Conservation (phyloP, 2,888 invertebrate genomes). For the Ametastegia equiseti region DNA sequence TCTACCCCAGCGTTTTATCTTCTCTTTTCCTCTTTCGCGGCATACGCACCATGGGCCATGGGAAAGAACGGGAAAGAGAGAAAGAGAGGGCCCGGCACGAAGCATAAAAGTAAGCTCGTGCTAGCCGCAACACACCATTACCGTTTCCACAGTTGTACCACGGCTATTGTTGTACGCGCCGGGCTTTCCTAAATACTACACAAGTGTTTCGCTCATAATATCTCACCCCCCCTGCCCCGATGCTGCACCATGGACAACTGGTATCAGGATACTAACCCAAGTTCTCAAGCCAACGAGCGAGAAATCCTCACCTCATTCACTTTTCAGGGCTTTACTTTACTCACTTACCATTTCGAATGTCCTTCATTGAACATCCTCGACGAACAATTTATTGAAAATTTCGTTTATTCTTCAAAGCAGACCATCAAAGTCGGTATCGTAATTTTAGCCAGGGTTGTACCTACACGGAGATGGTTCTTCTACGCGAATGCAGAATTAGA, state of each 20-base stretch:
- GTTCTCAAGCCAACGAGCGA: not conserved
- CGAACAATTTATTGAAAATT: too few species aligned
- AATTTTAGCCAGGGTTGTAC: too few species aligned
- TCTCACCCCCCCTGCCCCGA: not conserved
- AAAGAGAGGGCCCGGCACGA: constrained; percentile 52
- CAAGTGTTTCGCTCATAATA: constrained; percentile 31
- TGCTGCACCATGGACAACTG: not conserved
- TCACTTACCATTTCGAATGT: too few species aligned
- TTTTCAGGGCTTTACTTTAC: not conserved
- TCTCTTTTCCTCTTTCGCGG: not conserved
- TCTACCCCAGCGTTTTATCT: constrained; percentile 52
- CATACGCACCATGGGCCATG: constrained; percentile 34
- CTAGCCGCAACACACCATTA: constrained; percentile 69
- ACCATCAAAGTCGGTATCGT: too few species aligned
- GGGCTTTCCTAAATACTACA: constrained; percentile 37
- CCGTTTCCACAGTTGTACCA: constrained; percentile 62
- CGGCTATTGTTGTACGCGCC: constrained; percentile 42
- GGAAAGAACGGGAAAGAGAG: constrained; percentile 11
- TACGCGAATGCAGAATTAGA: too few species aligned
- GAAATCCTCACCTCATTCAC: not conserved
- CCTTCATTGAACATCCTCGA: too few species aligned
- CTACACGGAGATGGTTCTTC: too few species aligned
- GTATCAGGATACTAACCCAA: not conserved
- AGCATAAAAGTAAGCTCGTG: constrained; percentile 69
- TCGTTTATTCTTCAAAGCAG: too few species aligned